phyloP scores from a whole-genome alignment of 2,113 vertebrate species.

The Pteronura brasiliensis region DNA sequence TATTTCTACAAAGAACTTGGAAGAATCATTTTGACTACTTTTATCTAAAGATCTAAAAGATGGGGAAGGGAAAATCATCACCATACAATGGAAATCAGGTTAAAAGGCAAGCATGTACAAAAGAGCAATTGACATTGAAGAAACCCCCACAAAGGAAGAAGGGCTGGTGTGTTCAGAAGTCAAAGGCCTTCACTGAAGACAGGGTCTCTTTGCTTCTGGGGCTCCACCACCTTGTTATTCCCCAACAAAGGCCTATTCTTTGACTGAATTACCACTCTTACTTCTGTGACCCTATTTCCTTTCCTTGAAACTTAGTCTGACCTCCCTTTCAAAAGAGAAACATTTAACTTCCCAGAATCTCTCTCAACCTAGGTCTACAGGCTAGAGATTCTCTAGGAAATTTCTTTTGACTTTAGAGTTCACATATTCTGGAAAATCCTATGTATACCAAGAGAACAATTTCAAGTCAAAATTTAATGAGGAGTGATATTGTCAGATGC shows the following conservation, averaged over 20 bases:
- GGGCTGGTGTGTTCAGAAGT: background rate
- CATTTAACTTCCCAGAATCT: background rate
- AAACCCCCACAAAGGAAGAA: background rate
- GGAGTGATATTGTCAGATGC: background rate
- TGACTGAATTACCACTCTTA: background rate
- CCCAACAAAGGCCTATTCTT: constrained; percentile 27
- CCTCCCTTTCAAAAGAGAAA: constrained; percentile 1
- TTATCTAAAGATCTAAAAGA: background rate
- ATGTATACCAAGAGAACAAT: background rate
- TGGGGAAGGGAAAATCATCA: background rate
- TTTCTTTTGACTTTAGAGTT: background rate
- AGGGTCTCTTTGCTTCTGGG: background rate
- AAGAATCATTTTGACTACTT: background rate
- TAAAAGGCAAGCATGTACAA: background rate
- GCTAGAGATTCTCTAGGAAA: background rate
- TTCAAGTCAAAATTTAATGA: constrained; percentile 2
- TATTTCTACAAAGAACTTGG: background rate
- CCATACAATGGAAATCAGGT: background rate
- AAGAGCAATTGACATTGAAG: background rate
- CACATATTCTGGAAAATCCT: background rate
- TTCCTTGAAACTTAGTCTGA: background rate
- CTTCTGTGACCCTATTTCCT: background rate
- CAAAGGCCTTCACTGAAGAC: background rate
- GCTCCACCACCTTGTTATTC: background rate
- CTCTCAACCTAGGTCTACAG: background rate